Percentiles rank a stretch among this genome's conserved stretches.
These are phyloP conservation scores for Beroe ovata DNA, from an alignment of 37 sponge, comb jelly and placozoan genomes.

Conservation along the genomic window DNA sequence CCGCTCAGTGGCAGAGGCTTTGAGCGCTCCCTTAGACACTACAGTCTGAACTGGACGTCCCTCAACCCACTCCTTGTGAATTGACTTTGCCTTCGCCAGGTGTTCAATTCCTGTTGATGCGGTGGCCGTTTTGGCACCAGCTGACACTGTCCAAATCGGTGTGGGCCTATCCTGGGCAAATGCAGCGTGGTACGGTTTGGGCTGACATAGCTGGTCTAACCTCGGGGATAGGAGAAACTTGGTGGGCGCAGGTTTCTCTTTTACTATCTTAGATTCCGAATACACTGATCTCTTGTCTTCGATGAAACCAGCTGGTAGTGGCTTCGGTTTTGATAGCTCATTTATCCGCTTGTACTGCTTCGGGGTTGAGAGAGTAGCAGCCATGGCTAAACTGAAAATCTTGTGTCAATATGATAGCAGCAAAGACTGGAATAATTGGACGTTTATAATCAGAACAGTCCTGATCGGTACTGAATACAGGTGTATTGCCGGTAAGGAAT, in stretches of 20 bases:
- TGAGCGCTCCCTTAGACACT: neutral
- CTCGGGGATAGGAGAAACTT: slow-evolving; percentile 13
- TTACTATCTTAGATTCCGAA: slow-evolving; percentile 37
- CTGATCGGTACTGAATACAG: too few species aligned
- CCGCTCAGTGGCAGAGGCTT: slow-evolving; percentile 11
- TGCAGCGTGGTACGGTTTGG: slow-evolving; percentile 29
- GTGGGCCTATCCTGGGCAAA: slow-evolving; percentile 39
- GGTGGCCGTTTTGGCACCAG: neutral
- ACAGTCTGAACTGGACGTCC: slow-evolving; percentile 33
- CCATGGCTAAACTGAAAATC: too few species aligned
- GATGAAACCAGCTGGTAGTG: slow-evolving; percentile 44
- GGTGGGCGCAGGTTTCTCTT: neutral
- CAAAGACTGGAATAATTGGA: neutral
- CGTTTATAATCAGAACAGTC: neutral
- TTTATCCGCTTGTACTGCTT: neutral
- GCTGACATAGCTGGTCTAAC: slow-evolving; percentile 3
- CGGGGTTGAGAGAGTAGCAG: neutral
- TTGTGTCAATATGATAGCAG: neutral
- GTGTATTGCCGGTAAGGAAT: too few species aligned
- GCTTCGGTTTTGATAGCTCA: slow-evolving; percentile 11
- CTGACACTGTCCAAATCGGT: slow-evolving; percentile 12
- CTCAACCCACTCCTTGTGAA: slow-evolving; percentile 23
- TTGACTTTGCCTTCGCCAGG: neutral
- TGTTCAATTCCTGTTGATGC: neutral
- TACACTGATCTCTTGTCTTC: slow-evolving; percentile 46